Percentiles rank a stretch among this genome's conserved stretches.
Evolutionary conservation across 1,140 invertebrate genomes (phyloP).

Genomic region (Elymnias hypermnestra): DNA sequence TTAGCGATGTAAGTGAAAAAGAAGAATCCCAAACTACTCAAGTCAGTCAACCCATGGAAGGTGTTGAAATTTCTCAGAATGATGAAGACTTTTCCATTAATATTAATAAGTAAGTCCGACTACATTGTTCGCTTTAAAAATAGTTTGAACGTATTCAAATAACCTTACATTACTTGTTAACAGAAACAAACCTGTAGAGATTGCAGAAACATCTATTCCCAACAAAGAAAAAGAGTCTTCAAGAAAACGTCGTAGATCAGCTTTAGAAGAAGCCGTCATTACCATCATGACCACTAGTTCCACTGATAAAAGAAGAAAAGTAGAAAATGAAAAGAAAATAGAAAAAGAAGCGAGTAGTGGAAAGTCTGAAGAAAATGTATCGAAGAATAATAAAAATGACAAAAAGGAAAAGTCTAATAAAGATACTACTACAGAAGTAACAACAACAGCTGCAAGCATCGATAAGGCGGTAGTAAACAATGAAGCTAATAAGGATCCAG

Average conservation of each 20-base stretch:
- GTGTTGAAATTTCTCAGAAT: slow-evolving; percentile 35
- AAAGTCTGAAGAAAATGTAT: not conserved
- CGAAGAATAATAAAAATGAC: slow-evolving; percentile 8
- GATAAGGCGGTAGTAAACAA: slow-evolving; percentile 1
- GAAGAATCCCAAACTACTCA: slow-evolving; percentile 28
- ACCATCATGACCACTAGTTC: slow-evolving; percentile 36
- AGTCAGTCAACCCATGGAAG: slow-evolving; percentile 37
- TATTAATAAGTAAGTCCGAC: slow-evolving; percentile 36
- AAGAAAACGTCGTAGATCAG: slow-evolving; percentile 51
- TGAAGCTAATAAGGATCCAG: slow-evolving; percentile 4
- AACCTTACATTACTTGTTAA: slow-evolving; percentile 7
- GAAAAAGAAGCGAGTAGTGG: slow-evolving; percentile 1
- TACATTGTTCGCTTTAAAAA: not conserved
- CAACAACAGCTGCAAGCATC: slow-evolving; percentile 8
- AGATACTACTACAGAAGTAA: not conserved
- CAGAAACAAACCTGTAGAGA: slow-evolving; percentile 34
- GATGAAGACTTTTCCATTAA: slow-evolving; percentile 35
- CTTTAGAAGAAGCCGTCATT: slow-evolving; percentile 50
- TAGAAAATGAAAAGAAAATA: slow-evolving; percentile 17
- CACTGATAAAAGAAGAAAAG: slow-evolving; percentile 39
- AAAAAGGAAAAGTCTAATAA: slow-evolving; percentile 3
- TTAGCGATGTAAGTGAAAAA: slow-evolving; percentile 48
- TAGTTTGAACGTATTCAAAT: not conserved
- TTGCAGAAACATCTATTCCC: slow-evolving; percentile 15
- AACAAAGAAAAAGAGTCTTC: slow-evolving; percentile 24